These are phyloP conservation scores for Coleophora deauratella DNA, from an alignment of 2,888 invertebrate species.

Conservation along the genomic window DNA sequence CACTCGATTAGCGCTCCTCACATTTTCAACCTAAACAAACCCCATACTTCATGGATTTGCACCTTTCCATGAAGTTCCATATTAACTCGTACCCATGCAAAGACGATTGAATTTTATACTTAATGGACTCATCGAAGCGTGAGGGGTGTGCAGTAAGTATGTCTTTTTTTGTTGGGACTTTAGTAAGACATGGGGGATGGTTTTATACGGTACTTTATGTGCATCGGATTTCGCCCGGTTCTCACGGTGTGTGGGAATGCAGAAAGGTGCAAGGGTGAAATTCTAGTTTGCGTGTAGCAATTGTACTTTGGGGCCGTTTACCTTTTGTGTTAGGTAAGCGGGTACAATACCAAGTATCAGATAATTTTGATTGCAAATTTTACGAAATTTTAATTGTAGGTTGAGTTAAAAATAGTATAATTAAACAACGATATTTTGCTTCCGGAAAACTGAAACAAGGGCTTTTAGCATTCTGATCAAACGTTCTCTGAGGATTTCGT, in stretches of 20 bases:
- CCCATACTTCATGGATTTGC: constrained; percentile 34
- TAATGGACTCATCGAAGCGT: constrained; percentile 36
- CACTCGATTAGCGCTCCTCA: constrained; percentile 25
- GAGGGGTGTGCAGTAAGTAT: constrained; percentile 31
- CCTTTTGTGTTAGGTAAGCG: too few relatives aligned
- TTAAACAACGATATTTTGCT: too few relatives aligned
- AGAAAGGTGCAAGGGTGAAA: constrained; percentile 58
- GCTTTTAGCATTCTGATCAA: too few relatives aligned
- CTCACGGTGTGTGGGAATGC: constrained; percentile 71
- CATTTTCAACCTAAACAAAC: constrained; percentile 22
- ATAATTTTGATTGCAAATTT: too few relatives aligned
- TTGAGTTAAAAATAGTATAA: too few relatives aligned
- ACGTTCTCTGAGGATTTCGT: too few relatives aligned
- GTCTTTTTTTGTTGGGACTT: constrained; percentile 27
- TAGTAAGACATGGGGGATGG: constrained; percentile 20
- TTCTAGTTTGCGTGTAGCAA: constrained; percentile 11
- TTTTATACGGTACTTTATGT: constrained; percentile 48
- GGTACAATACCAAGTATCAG: constrained; percentile 4
- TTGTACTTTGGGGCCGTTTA: not conserved
- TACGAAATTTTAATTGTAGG: too few relatives aligned
- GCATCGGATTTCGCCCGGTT: constrained; percentile 41
- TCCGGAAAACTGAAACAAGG: too few relatives aligned
- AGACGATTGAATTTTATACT: constrained; percentile 30
- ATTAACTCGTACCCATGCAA: constrained; percentile 24
- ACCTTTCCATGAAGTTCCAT: constrained; percentile 40